Conservation (phyloP, 1,140 invertebrate genomes). For the Hylaeus anthracinus region DNA sequence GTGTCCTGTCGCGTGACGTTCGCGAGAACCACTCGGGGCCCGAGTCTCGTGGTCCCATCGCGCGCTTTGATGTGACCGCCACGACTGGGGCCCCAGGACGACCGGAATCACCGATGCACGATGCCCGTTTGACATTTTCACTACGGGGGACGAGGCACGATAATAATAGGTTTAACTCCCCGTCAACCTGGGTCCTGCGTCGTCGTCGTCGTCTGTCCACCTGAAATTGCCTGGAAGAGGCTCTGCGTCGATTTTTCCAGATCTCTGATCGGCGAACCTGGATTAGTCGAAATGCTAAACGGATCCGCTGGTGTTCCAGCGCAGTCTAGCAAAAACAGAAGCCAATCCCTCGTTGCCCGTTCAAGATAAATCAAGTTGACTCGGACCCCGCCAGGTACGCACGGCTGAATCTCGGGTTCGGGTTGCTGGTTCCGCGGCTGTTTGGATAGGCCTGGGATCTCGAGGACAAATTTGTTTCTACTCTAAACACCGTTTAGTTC, state of each 20-base stretch:
- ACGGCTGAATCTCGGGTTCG: too few species aligned
- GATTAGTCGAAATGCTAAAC: slow-evolving; percentile 58
- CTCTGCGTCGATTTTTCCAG: slow-evolving; percentile 58
- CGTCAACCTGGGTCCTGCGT: background rate
- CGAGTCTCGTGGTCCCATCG: background rate
- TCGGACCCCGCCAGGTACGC: slow-evolving; percentile 44
- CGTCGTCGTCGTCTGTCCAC: slow-evolving; percentile 44
- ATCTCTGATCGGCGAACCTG: slow-evolving; percentile 42
- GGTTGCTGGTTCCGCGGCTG: background rate
- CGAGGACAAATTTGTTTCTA: slow-evolving; percentile 47
- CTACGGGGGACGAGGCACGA: slow-evolving; percentile 66
- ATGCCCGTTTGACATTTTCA: slow-evolving; percentile 74
- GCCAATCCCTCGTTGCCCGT: slow-evolving; percentile 46
- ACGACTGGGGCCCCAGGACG: slow-evolving; percentile 6
- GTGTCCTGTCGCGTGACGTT: slow-evolving; percentile 62
- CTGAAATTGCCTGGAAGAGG: slow-evolving; percentile 69
- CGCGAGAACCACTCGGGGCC: slow-evolving; percentile 38
- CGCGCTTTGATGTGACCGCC: slow-evolving; percentile 59
- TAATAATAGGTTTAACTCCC: slow-evolving; percentile 73
- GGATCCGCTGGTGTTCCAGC: slow-evolving; percentile 54
- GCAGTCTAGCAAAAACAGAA: slow-evolving; percentile 59
- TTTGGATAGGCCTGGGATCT: slow-evolving; percentile 30
- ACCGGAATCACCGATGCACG: slow-evolving; percentile 55
- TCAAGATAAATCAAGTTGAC: slow-evolving; percentile 52
- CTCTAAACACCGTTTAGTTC: slow-evolving; percentile 12